Evolutionary conservation across 2,113 vertebrate genomes (phyloP).

Genomic region (Cryptoleucopteryx plumbea): DNA sequence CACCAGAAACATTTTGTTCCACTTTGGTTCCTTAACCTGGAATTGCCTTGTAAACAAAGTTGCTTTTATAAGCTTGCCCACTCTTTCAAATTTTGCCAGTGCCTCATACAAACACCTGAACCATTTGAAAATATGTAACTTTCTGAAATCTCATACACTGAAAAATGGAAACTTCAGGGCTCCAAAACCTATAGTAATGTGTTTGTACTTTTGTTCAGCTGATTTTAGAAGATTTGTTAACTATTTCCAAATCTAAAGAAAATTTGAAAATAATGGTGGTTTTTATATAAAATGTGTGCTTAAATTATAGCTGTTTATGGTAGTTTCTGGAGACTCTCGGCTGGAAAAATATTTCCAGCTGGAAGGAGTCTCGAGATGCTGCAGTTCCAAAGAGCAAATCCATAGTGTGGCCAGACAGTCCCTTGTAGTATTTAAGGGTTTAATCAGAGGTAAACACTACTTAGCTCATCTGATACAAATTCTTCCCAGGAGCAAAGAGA

Average conservation of each 20-base stretch:
- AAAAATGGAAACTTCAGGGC: background rate
- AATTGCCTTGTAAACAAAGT: background rate
- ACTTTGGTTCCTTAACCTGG: background rate
- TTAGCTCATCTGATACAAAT: background rate
- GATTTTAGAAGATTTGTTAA: background rate
- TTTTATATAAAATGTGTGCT: background rate
- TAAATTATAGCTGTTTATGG: background rate
- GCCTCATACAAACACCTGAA: background rate
- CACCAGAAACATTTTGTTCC: background rate
- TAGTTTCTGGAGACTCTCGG: background rate
- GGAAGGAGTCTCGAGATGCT: background rate
- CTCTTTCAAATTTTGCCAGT: background rate
- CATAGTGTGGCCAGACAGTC: background rate
- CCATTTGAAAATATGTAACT: background rate
- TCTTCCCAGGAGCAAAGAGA: background rate
- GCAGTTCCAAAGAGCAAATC: background rate
- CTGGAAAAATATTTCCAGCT: background rate
- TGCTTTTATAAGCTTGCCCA: background rate
- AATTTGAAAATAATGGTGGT: background rate
- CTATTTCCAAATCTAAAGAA: background rate
- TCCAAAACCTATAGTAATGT: background rate
- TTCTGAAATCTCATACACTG: background rate
- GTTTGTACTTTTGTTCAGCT: background rate
- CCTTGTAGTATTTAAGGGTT: background rate
- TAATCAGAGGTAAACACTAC: background rate